A percentile compares a stretch with the other conserved stretches of the same genome.
phyloP scores from a whole-genome alignment of 2,113 vertebrate genomes.

The Lycaon pictus region DNA sequence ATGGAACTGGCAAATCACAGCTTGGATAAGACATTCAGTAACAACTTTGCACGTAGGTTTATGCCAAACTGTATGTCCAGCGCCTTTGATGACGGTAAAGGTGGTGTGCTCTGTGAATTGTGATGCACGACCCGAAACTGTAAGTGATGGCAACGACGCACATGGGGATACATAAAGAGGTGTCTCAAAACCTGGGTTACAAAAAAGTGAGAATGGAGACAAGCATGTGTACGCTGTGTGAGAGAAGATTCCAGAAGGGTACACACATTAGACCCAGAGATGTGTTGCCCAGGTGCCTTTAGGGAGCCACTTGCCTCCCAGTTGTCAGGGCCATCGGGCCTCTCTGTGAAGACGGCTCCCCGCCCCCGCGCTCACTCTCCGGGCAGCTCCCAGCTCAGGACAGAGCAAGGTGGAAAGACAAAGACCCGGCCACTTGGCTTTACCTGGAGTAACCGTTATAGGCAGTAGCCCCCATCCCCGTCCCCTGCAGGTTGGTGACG shows the following conservation, averaged over 20 bases:
- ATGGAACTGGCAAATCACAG: background rate
- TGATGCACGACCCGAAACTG: background rate
- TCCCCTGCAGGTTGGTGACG: background rate
- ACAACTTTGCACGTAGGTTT: background rate
- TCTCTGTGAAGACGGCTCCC: background rate
- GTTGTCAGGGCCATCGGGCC: accelerated
- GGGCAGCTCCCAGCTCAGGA: background rate
- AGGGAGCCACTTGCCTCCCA: background rate
- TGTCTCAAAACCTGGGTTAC: background rate
- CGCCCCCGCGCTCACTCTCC: background rate
- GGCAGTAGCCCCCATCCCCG: background rate
- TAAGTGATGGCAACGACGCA: background rate
- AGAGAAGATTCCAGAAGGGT: background rate
- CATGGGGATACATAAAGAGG: background rate
- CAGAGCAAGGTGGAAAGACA: background rate
- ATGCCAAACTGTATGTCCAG: background rate
- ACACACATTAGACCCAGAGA: background rate
- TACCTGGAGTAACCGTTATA: background rate
- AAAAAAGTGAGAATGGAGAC: background rate
- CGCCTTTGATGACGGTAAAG: background rate
- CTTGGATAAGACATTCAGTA: background rate
- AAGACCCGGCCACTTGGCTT: background rate
- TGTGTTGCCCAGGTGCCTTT: background rate
- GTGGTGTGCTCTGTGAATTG: background rate
- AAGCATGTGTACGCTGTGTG: background rate